Conservation (phyloP, 1,140 invertebrate species). For the Goniozus legneri region DNA sequence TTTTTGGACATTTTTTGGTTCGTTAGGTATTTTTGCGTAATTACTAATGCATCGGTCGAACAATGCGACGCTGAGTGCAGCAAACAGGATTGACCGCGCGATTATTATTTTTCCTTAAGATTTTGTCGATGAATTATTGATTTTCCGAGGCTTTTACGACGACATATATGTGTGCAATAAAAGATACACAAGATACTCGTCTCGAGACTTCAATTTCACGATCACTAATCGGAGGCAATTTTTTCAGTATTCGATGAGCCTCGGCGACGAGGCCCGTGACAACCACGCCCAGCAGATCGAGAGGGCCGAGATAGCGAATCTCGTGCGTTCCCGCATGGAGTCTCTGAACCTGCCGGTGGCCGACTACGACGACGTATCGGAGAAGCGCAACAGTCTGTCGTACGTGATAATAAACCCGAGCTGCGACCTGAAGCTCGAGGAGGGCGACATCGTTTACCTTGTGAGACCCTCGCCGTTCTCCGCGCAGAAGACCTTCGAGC, state of each 20-base stretch:
- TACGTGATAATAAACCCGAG: slow-evolving; percentile 99
- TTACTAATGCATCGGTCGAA: no score
- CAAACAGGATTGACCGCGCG: no score
- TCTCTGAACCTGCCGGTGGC: slow-evolving; percentile 83
- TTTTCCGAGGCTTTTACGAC: no score
- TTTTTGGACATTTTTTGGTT: no score
- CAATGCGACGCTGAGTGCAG: no score
- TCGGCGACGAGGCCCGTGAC: slow-evolving; percentile 78
- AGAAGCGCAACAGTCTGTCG: slow-evolving; percentile 87
- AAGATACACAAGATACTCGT: no score
- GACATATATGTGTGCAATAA: no score
- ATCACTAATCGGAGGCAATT: background rate
- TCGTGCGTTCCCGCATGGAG: slow-evolving; percentile 91
- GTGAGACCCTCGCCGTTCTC: slow-evolving; percentile 88
- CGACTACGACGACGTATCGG: slow-evolving; percentile 90
- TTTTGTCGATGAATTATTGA: no score
- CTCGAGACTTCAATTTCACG: no score
- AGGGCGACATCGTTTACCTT: slow-evolving; percentile 93
- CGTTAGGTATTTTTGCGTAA: no score
- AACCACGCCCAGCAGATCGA: slow-evolving; percentile 89
- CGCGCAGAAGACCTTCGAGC: slow-evolving; percentile 88
- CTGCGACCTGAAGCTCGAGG: slow-evolving; percentile 93
- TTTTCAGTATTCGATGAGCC: slow-evolving; percentile 72
- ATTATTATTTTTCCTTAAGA: no score
- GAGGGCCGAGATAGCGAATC: slow-evolving; percentile 89